A percentile compares a stretch with the other conserved stretches of the same genome.
Evolutionary conservation across 2,113 vertebrate species (phyloP).

Genomic region (Oreochromis tanganicae): DNA sequence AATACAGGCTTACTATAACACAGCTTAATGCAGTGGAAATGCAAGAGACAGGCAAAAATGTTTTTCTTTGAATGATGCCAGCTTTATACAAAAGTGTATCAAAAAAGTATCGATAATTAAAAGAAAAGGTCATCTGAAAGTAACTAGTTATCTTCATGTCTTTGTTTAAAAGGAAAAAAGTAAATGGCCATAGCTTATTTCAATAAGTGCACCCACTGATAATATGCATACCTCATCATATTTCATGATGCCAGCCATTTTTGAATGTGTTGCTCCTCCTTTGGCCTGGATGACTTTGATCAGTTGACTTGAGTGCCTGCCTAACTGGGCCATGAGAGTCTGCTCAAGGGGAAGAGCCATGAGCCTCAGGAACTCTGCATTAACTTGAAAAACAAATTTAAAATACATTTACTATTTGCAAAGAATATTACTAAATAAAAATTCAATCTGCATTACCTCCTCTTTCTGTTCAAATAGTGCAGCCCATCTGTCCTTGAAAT

Average conservation of each 20-base stretch:
- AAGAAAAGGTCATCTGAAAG: background rate
- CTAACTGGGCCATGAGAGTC: constrained; percentile 1
- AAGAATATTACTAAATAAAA: background rate
- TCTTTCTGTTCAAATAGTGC: background rate
- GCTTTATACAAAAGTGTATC: background rate
- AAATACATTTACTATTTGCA: background rate
- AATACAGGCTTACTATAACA: background rate
- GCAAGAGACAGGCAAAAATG: background rate
- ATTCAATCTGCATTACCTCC: background rate
- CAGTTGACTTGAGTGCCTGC: constrained; percentile 7
- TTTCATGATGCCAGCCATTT: background rate
- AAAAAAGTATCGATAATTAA: background rate
- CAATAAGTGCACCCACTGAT: background rate
- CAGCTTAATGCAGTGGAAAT: background rate
- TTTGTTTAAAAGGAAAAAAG: background rate
- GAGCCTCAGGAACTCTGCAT: constrained; percentile 34
- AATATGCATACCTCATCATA: background rate
- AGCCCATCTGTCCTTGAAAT: constrained; percentile 19
- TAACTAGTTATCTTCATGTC: background rate
- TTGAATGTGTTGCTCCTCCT: constrained; percentile 6
- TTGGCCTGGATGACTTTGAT: constrained; percentile 15
- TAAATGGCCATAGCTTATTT: background rate
- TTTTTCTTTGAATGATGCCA: background rate
- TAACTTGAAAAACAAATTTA: background rate
- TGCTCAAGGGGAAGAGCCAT: constrained; percentile 9